Base-by-base conservation (phyloP, 23 tunicate genomes). In the Halocynthia roretzi region DNA sequence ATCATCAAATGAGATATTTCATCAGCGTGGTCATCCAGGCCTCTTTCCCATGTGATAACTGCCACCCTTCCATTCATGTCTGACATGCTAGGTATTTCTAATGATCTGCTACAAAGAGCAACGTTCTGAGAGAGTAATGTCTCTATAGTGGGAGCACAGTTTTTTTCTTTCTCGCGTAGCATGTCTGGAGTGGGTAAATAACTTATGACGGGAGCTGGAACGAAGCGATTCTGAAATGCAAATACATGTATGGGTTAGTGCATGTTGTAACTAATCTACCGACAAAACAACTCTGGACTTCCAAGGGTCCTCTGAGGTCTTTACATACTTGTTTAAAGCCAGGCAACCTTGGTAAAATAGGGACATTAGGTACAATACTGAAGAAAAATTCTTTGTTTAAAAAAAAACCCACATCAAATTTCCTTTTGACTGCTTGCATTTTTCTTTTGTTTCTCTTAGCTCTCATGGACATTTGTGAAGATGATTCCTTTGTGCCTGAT, bases 11-110 rank as follows among this genome's bases (percentile, higher is more conserved):
- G 52, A 7, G 82, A 62, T 19, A 75, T 82, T 49, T 83, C 88
- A 68, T 83, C 96, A 19, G 79, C 56, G 10, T 75, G 83, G 44
- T 89, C 96, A 76, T 89, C 88, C 20, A 89, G 55, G n/a, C 96
- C 96, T 72, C 51, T 44, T 68, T 89, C 96, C 96, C 96, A 89
- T 7, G 88, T 19, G 6, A 89, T 80, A 6, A 89, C 87, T 0
- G 87, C 67, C 15, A 83, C 85, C 40, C 72, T 81, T 9, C 83
- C 82, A 6, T 74, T 68, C 85, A 84, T 89, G 15, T 89, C 96
- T 22, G 53, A 68, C 15, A 80, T 51, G 23, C 82, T 52, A 6
- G 96, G 96, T 40, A 83, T 62, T 68, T 78, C 80, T 7, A 78
- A 64, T 5, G 88, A 64, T 69, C 68, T 79, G 10, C 78, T n/a